A percentile compares a stretch with the other conserved stretches of the same genome.
These are phyloP conservation scores for Psylliodes chrysocephalus DNA, from an alignment of 2,888 invertebrate species.

Conservation along the genomic window DNA sequence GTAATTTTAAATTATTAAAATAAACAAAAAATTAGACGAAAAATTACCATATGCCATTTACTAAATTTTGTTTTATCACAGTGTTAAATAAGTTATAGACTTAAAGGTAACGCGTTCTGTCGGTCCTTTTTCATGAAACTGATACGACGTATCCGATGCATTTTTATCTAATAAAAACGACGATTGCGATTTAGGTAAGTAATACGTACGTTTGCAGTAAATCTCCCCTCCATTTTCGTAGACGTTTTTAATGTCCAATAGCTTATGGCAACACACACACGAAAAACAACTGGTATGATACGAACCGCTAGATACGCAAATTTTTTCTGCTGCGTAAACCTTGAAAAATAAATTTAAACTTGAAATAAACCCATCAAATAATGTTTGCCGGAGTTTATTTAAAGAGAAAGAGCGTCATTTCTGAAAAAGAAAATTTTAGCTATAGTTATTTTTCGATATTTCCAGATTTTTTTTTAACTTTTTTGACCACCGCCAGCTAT, in stretches of 20 bases:
- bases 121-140: not conserved
- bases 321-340: slow-evolving; percentile 61
- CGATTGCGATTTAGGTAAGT: not conserved
- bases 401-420: no score
- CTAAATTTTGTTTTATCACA: not conserved
- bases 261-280: slow-evolving; percentile 66
- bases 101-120: no score
- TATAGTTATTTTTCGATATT: no score
- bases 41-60: not conserved
- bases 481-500: no score
- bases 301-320: slow-evolving; percentile 62
- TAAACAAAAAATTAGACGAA: no score
- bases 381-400: no score
- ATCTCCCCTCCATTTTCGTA: slow-evolving; percentile 66
- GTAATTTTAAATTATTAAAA: no score
- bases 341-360: slow-evolving; percentile 40
- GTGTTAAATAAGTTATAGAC: not conserved
- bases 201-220: slow-evolving; percentile 66
- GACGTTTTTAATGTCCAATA: slow-evolving; percentile 64
- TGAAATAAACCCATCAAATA: no score
- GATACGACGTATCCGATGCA: slow-evolving; percentile 45
- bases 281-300: slow-evolving; percentile 67
- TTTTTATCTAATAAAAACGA: not conserved
- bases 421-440: no score
- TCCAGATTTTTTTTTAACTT: no score